Conservation (phyloP, 2,113 vertebrate species). For the Beaufortia kweichowensis region DNA sequence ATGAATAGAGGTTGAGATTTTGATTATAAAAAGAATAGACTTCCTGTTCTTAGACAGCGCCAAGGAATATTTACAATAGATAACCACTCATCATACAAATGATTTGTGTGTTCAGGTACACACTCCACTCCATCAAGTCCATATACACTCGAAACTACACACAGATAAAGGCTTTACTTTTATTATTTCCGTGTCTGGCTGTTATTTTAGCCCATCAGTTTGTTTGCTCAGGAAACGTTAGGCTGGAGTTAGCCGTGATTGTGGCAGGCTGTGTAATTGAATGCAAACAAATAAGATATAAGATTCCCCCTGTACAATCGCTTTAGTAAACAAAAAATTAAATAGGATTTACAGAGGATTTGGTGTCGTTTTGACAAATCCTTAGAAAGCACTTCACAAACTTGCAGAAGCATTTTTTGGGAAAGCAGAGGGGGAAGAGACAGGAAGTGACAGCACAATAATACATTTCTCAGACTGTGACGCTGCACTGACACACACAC, state of each 20-base stretch:
- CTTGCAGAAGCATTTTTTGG: slow-evolving; percentile 33
- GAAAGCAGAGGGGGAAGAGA: neutral
- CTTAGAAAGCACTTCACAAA: slow-evolving; percentile 16
- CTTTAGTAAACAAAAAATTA: slow-evolving; percentile 24
- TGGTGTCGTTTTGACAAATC: neutral
- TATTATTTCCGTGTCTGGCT: neutral
- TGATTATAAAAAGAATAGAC: neutral
- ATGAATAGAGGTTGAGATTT: slow-evolving; percentile 15
- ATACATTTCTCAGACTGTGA: slow-evolving; percentile 45
- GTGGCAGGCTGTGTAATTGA: neutral
- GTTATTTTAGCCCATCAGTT: neutral
- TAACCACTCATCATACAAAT: neutral
- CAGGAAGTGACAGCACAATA: slow-evolving; percentile 28
- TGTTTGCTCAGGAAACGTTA: slow-evolving; percentile 21
- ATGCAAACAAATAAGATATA: slow-evolving; percentile 28
- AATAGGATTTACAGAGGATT: neutral
- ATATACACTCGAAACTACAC: neutral
- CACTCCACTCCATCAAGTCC: slow-evolving; percentile 11
- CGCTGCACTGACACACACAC: slow-evolving; percentile 29
- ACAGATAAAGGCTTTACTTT: neutral
- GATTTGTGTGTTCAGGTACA: slow-evolving; percentile 20
- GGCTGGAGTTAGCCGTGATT: neutral
- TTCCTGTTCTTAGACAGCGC: slow-evolving; percentile 1
- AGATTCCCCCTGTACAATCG: neutral
- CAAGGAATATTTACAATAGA: neutral